Percentiles rank a stretch among this genome's conserved stretches.
Evolutionary conservation across 1,140 invertebrate species (phyloP).

Genomic region (Lanistes nyassanus): DNA sequence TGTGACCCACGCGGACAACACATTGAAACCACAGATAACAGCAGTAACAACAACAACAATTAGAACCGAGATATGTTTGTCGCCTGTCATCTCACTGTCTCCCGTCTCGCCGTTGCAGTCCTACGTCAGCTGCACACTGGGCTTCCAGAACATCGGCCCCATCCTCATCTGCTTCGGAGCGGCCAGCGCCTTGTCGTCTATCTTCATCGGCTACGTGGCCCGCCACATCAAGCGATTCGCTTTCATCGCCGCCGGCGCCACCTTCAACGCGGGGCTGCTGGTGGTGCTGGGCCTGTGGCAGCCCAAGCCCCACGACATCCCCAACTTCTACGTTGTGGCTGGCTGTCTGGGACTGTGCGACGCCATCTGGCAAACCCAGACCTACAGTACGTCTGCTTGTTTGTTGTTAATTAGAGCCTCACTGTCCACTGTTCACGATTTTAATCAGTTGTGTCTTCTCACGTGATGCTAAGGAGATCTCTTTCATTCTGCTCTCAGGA

Average conservation of each 20-base stretch:
- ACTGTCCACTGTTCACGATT: too few relatives aligned
- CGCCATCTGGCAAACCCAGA: constrained; percentile 68
- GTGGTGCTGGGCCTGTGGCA: constrained; percentile 66
- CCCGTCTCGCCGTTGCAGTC: constrained; percentile 46
- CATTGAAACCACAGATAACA: neutral
- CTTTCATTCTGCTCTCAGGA: too few relatives aligned
- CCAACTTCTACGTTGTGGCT: constrained; percentile 68
- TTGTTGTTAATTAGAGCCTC: neutral
- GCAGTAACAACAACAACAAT: neutral
- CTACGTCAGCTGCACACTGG: constrained; percentile 66
- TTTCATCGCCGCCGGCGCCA: constrained; percentile 62
- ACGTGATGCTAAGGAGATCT: neutral
- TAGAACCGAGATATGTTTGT: neutral
- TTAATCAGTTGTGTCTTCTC: too few relatives aligned
- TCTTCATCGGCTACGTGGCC: constrained; percentile 62
- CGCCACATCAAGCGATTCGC: constrained; percentile 65
- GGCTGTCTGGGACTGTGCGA: constrained; percentile 67
- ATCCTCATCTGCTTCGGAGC: constrained; percentile 66
- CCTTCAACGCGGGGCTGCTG: constrained; percentile 65
- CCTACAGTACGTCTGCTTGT: constrained; percentile 63
- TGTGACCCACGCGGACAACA: too few relatives aligned
- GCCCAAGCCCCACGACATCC: constrained; percentile 61
- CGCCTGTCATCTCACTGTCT: neutral
- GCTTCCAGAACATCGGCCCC: constrained; percentile 63
- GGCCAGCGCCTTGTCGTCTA: constrained; percentile 59